These are phyloP conservation scores for Theretra japonica DNA, from an alignment of 2,888 invertebrate species.

Conservation along the genomic window DNA sequence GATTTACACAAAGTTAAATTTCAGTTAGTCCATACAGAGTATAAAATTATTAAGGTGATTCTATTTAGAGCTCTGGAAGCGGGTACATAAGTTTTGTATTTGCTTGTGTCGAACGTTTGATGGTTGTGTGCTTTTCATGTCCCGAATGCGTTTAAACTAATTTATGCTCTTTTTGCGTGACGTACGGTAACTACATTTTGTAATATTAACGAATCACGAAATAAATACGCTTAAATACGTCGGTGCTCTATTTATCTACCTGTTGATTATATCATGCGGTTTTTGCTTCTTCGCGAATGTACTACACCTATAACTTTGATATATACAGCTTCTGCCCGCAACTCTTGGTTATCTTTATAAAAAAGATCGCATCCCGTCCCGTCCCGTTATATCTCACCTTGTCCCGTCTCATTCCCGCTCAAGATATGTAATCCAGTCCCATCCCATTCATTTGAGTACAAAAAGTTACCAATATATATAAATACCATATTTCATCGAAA, in stretches of 20 bases:
- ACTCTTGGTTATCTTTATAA: too few relatives aligned
- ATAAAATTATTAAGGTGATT: neutral
- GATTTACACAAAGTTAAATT: neutral
- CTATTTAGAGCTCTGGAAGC: neutral
- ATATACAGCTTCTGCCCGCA: too few relatives aligned
- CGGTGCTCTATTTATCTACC: constrained; percentile 50
- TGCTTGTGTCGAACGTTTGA: constrained; percentile 40
- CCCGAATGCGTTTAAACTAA: constrained; percentile 51
- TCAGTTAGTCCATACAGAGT: neutral
- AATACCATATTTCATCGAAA: too few relatives aligned
- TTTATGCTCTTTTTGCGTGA: constrained; percentile 57
- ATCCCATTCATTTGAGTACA: too few relatives aligned
- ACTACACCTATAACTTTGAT: neutral
- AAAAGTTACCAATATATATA: too few relatives aligned
- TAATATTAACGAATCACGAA: constrained; percentile 56
- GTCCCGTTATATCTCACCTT: too few relatives aligned
- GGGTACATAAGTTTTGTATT: neutral
- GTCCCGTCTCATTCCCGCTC: too few relatives aligned
- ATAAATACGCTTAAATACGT: constrained; percentile 50
- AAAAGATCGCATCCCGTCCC: too few relatives aligned
- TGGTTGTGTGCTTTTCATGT: constrained; percentile 43
- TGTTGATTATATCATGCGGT: constrained; percentile 44
- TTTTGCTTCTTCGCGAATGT: neutral
- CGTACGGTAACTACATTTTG: constrained; percentile 48
- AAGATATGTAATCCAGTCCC: too few relatives aligned